A percentile compares a stretch with the other conserved stretches of the same genome.
Conservation (phyloP, 1,140 invertebrate species). For the Lucilia cuprina region DNA sequence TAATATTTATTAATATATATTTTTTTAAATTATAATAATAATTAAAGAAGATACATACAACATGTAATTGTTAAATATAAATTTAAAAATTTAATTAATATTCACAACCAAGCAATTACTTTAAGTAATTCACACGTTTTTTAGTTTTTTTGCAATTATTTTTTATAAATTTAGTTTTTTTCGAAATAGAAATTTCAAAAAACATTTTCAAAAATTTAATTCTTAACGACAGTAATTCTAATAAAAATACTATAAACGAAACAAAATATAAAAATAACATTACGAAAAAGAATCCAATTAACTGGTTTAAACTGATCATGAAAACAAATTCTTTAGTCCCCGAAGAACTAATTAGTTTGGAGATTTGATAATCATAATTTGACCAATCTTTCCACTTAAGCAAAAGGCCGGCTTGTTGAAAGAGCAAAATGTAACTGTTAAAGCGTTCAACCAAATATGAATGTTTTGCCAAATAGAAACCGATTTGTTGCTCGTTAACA, state of each 20-base stretch:
- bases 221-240: slow-evolving; percentile 3
- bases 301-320: not conserved
- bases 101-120: too few relatives aligned
- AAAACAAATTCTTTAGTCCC: not conserved
- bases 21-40: too few relatives aligned
- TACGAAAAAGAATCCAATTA: not conserved
- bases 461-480: slow-evolving; percentile 16
- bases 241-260: not conserved
- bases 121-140: too few relatives aligned
- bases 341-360: not conserved
- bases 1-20: too few relatives aligned
- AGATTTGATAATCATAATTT: not conserved
- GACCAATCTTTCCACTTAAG: not conserved
- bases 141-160: too few relatives aligned
- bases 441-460: slow-evolving; percentile 24
- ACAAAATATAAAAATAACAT: not conserved
- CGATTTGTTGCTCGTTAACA: slow-evolving; percentile 16
- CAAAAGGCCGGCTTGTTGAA: not conserved
- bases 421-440: not conserved
- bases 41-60: too few relatives aligned
- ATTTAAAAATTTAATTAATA: too few relatives aligned
- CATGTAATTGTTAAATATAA: too few relatives aligned
- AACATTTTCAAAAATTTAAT: slow-evolving; percentile 16
- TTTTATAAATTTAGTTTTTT: too few relatives aligned
- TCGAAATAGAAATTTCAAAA: not conserved